Evolutionary conservation across 30 jellyfish, hydroid and myxozoan genomes (phyloP), one percentile per base, ranked within the genome.

Genomic region (Catostylus mosaicus): DNA sequence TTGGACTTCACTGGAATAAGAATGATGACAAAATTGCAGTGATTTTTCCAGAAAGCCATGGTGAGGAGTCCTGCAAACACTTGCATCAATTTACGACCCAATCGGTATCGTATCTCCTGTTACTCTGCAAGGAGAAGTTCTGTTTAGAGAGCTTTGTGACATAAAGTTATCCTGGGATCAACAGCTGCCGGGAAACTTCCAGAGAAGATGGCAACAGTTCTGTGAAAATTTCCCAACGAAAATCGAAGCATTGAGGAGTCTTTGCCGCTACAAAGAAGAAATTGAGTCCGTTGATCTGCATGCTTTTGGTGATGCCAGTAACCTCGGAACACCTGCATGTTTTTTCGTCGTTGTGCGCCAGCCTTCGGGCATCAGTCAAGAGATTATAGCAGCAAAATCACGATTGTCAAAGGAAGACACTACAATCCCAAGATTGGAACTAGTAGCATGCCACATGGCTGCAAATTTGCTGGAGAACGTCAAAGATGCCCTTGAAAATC

Each of bases 241-340:
- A 12, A 36, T 90, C n/a, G 78, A 48, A 22, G 57, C 50, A 23
- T 54, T 86, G 10, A 60, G 95, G 24, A 54, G 84, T 38, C 40
- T 87, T 12, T 47, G 79, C 37, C 31, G 1, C 23, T 52, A 35
- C 22, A 66, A 66, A 35, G 82, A 77, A 32, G 68, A 47, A 3
- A 77, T 89, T 76, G 0, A 47, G 8, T 19, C 46, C 12, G 43
- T 83, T 34, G 89, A 64, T 27, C 86, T 83, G 27, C 96, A 83
- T 76, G 92, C 83, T 19, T 89, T 89, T 65, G 97, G 89, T 40
- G 97, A 89, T 71, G 96, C 96, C 16, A 75, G 97, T 36, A 47
- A 82, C 73, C 22, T 0, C 16, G 96, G 96, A 52, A 16, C 51
- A 12, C 46, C 85, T 20, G 96, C 93, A n/a, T 3, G 33, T 4